Percentiles rank a stretch among this genome's conserved stretches.
Conservation (phyloP, 2,113 vertebrate genomes). For the Halichoeres trimaculatus region DNA sequence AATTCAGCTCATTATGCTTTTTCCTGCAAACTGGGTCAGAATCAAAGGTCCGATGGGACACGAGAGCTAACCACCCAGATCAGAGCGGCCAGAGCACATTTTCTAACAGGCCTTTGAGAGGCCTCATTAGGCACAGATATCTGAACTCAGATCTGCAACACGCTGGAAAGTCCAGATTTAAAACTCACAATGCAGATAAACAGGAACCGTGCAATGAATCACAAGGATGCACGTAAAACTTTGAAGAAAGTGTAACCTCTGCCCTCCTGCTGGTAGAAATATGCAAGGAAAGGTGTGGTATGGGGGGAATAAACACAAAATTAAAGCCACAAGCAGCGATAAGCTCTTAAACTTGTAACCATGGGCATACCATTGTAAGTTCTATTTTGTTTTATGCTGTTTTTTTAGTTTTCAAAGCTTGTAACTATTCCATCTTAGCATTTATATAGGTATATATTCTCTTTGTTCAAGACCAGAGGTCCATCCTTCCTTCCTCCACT, state of each 20-base stretch:
- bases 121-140: conserved; percentile 54
- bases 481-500: too few species aligned
- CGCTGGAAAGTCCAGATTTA: conserved; percentile 7
- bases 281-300: not conserved
- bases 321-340: too few species aligned
- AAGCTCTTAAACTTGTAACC: too few species aligned
- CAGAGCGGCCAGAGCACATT: conserved; percentile 36
- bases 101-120: conserved; percentile 56
- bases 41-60: conserved; percentile 44
- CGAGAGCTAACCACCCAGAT: conserved; percentile 42
- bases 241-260: not conserved
- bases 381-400: too few species aligned
- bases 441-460: too few species aligned
- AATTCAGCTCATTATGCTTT: conserved; percentile 51
- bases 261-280: conserved; percentile 1
- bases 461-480: too few species aligned
- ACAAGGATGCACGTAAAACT: conserved; percentile 4
- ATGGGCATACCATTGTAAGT: too few species aligned
- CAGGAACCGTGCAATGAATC: conserved; percentile 8
- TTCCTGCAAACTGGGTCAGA: conserved; percentile 48
- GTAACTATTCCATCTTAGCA: too few species aligned
- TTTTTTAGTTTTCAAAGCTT: too few species aligned
- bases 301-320: not conserved
- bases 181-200: conserved; percentile 22
- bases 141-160: conserved; percentile 32